phyloP scores from a whole-genome alignment of 1,140 invertebrate genomes.

The Pectinophora gossypiella region DNA sequence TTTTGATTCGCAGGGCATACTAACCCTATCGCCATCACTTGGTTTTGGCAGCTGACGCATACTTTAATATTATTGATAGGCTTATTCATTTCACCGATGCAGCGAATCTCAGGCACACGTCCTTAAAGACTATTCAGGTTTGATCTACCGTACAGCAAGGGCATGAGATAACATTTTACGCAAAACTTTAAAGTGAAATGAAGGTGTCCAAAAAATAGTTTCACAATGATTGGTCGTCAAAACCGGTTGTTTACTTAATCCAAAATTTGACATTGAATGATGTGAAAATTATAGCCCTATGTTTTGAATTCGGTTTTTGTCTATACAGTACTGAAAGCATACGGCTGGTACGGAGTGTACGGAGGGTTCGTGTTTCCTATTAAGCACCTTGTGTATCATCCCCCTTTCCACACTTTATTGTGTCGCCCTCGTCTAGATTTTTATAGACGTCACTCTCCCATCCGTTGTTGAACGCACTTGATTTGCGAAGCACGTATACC shows the following conservation, averaged over 20 bases:
- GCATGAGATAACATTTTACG: too few species aligned
- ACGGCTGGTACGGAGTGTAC: conserved; percentile 5
- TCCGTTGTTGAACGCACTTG: conserved; percentile 64
- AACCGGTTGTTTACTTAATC: background rate
- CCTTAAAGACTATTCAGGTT: background rate
- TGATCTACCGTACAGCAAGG: too few species aligned
- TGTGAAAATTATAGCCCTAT: background rate
- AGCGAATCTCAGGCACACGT: background rate
- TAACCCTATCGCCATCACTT: conserved; percentile 44
- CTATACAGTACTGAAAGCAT: background rate
- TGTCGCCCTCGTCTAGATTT: conserved; percentile 65
- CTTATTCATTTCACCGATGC: conserved; percentile 39
- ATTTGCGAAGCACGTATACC: conserved; percentile 64
- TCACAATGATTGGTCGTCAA: too few species aligned
- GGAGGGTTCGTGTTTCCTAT: conserved; percentile 52
- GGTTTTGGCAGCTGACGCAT: conserved; percentile 54
- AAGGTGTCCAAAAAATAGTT: too few species aligned
- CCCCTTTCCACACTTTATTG: conserved; percentile 47
- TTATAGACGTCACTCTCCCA: conserved; percentile 63
- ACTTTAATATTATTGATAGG: conserved; percentile 59
- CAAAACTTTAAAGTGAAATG: too few species aligned
- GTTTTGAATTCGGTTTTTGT: background rate
- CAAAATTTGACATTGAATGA: conserved; percentile 1
- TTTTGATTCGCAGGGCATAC: conserved; percentile 18
- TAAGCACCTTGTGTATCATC: conserved; percentile 56